phyloP scores from a whole-genome alignment of 2,113 vertebrate genomes.

The Meleagris gallopavo region DNA sequence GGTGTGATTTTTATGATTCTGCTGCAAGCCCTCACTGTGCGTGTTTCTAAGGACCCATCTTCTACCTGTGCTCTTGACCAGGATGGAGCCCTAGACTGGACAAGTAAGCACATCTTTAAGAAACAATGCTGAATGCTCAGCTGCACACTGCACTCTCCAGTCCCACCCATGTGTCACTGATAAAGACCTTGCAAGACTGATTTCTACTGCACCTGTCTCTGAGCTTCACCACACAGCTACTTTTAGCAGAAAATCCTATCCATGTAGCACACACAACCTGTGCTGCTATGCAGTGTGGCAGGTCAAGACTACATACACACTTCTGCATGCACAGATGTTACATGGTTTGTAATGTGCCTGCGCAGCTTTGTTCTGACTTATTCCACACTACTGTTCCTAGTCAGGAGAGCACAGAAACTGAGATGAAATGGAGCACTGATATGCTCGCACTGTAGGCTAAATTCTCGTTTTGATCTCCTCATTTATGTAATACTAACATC shows the following conservation, averaged over 20 bases:
- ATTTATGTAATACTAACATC: neutral
- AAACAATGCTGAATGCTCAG: fast-evolving
- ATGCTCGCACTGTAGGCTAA: neutral
- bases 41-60: conserved; percentile 58
- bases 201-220: neutral
- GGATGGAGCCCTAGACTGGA: conserved; percentile 84
- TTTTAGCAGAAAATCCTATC: neutral
- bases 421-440: neutral
- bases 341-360: neutral
- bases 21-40: conserved; percentile 79
- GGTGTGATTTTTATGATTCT: conserved; percentile 84
- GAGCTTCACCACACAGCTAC: neutral
- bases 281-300: neutral
- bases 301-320: neutral
- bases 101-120: conserved; percentile 74
- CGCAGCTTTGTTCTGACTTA: neutral
- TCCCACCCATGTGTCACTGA: neutral
- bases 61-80: conserved; percentile 80
- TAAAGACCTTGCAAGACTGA: neutral
- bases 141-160: fast-evolving
- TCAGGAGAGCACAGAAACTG: neutral
- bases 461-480: neutral
- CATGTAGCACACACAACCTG: neutral
- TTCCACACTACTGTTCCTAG: neutral
- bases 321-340: neutral